Evolutionary conservation across 2,113 vertebrate genomes (phyloP).

Genomic region (Xiphophorus maculatus): DNA sequence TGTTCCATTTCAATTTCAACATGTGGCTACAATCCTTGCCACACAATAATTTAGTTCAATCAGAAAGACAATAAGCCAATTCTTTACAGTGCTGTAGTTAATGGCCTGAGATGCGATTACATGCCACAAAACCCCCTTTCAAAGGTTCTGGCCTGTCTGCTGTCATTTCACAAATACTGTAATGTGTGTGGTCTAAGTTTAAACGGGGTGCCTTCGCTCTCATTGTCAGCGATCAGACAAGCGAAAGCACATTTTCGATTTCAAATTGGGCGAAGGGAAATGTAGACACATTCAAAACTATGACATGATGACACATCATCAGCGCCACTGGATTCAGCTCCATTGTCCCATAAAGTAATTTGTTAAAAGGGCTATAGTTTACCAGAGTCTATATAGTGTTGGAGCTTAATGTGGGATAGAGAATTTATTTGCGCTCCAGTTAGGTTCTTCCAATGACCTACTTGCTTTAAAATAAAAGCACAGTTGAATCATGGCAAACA

Average conservation of each 20-base stretch:
- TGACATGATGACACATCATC: slow-evolving; percentile 59
- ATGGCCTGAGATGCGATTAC: slow-evolving; percentile 61
- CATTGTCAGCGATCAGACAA: slow-evolving; percentile 52
- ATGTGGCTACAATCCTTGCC: slow-evolving; percentile 55
- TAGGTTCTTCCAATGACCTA: slow-evolving; percentile 69
- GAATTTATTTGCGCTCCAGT: slow-evolving; percentile 73
- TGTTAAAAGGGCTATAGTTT: slow-evolving; percentile 47
- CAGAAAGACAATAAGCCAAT: slow-evolving; percentile 62
- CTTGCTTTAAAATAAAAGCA: slow-evolving; percentile 62
- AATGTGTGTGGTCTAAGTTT: slow-evolving; percentile 30
- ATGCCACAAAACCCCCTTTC: slow-evolving; percentile 34
- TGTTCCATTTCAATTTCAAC: slow-evolving; percentile 55
- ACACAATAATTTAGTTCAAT: slow-evolving; percentile 49
- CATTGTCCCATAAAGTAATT: slow-evolving; percentile 54
- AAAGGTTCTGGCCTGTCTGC: slow-evolving; percentile 55
- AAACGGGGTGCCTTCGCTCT: slow-evolving; percentile 4
- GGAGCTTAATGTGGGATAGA: slow-evolving; percentile 59
- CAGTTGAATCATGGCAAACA: slow-evolving; percentile 49
- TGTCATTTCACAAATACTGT: slow-evolving; percentile 50
- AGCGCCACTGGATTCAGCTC: slow-evolving; percentile 46
- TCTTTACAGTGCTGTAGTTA: slow-evolving; percentile 55
- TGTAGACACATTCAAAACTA: slow-evolving; percentile 50
- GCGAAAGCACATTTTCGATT: slow-evolving; percentile 50
- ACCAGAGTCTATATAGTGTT: slow-evolving; percentile 53
- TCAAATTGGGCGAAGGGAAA: slow-evolving; percentile 59